Evolutionary conservation across 2,113 vertebrate species (phyloP).

Genomic region (Hippolais icterina): DNA sequence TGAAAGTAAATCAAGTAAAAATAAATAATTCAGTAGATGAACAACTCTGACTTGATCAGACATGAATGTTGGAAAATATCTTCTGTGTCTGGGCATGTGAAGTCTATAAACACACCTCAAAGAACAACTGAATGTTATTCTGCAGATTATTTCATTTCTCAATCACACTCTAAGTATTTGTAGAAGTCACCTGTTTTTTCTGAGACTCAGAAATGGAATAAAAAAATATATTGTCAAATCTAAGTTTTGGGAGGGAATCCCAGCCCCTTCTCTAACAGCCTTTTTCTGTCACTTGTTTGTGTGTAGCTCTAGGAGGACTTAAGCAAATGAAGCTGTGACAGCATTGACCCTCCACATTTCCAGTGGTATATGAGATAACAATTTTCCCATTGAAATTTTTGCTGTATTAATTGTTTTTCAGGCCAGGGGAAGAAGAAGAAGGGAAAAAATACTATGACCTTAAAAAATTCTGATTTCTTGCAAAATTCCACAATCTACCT

Average conservation of each 20-base stretch:
- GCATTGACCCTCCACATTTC: background rate
- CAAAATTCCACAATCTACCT: background rate
- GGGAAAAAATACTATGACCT: background rate
- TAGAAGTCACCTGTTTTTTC: background rate
- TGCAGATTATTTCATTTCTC: background rate
- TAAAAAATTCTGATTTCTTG: background rate
- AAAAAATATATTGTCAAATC: background rate
- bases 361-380: background rate
- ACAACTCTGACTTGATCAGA: conserved; percentile 1
- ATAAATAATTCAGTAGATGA: background rate
- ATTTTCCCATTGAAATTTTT: background rate
- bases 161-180: background rate
- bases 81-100: background rate
- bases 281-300: background rate
- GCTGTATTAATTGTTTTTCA: background rate
- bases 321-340: background rate
- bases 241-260: background rate
- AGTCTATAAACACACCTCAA: background rate
- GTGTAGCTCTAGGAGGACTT: background rate
- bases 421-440: background rate
- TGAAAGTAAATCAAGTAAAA: conserved; percentile 17
- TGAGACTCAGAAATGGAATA: background rate
- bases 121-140: background rate
- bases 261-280: background rate
- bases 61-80: conserved; percentile 18